These are phyloP conservation scores for Chauna torquata DNA, from an alignment of 2,113 vertebrate genomes.

Conservation along the genomic window DNA sequence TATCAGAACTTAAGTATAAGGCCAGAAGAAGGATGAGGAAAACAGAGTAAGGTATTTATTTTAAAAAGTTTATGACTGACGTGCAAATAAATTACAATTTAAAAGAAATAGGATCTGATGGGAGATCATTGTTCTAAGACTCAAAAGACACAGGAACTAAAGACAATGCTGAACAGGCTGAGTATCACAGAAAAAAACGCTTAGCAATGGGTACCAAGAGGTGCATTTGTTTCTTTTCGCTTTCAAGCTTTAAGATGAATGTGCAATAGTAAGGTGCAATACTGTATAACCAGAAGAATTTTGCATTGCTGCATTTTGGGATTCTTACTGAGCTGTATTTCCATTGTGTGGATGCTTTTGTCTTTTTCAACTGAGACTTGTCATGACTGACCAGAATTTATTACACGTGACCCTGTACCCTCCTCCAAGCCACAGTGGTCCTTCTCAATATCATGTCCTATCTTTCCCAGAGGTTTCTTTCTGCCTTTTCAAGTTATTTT, in stretches of 20 bases:
- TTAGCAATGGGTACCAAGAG: background rate
- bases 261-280: background rate
- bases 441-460: background rate
- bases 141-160: background rate
- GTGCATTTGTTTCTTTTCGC: background rate
- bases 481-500: background rate
- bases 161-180: background rate
- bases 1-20: background rate
- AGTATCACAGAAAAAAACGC: background rate
- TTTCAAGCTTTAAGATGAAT: background rate
- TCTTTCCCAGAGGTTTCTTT: background rate
- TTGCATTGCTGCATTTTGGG: background rate
- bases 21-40: background rate
- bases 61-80: background rate
- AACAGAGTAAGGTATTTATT: background rate
- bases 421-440: background rate
- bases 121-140: background rate
- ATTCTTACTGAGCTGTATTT: background rate
- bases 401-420: rapidly evolving
- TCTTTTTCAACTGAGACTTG: background rate
- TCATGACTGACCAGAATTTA: background rate
- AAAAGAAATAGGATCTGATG: background rate
- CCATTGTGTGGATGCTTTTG: background rate
- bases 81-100: background rate
- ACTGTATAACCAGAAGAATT: background rate